phyloP scores from a whole-genome alignment of 2,797 vertebrate species.

The Gallinago solitaria region DNA sequence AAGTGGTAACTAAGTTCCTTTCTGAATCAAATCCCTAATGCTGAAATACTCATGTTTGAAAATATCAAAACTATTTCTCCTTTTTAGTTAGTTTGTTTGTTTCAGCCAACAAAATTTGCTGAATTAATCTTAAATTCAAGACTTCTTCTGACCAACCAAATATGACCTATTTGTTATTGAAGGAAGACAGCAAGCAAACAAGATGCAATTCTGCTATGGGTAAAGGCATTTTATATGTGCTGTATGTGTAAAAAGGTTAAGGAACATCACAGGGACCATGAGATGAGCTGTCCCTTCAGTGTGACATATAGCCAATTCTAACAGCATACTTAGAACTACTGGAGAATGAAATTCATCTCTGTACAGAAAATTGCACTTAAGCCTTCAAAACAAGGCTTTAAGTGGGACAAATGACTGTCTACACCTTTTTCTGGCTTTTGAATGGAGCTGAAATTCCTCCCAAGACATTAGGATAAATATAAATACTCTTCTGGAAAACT shows the following conservation, averaged over 20 bases:
- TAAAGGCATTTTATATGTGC: not conserved
- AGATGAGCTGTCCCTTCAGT: conserved; percentile 19
- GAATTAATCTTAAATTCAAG: not conserved
- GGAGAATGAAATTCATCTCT: conserved; percentile 18
- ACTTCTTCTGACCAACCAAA: not conserved
- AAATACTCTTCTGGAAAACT: not conserved
- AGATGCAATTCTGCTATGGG: not conserved
- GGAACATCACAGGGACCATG: not conserved
- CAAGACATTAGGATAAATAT: not conserved
- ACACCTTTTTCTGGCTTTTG: not conserved
- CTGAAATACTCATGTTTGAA: not conserved
- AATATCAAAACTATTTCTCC: not conserved
- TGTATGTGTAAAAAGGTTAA: not conserved
- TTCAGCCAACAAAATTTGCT: not conserved
- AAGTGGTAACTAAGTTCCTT: not conserved
- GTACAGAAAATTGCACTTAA: conserved; percentile 38
- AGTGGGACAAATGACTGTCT: not conserved
- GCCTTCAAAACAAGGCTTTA: conserved; percentile 46
- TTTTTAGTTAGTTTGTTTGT: not conserved
- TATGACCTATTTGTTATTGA: not conserved
- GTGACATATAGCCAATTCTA: conserved; percentile 34
- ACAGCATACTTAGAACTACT: not conserved
- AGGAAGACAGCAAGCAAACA: not conserved
- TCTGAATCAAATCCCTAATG: not conserved
- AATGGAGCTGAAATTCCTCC: not conserved